Base-by-base conservation (phyloP, 2,113 vertebrate species). In the Loxodonta africana region DNA sequence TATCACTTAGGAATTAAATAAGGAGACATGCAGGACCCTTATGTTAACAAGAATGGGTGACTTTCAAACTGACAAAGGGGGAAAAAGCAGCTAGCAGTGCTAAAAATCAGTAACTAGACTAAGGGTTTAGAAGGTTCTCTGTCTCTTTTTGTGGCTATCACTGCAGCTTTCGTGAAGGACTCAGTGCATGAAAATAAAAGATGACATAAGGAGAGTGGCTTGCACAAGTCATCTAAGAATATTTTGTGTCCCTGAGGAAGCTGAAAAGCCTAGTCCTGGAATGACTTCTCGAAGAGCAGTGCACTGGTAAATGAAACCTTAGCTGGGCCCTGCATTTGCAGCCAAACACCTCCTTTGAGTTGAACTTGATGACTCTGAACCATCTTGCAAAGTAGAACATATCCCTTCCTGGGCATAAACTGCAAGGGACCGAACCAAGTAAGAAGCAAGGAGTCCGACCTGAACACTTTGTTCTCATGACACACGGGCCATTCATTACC, bases 201-300 rank as follows among this genome's bases (percentile, higher is more conserved):
- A 81, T 94, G 90, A 96, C 71, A 28, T 88, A 95, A 82, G 96
- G 90, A 23, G 3, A 8, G 12, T 85, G 17, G 12, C 69, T 91
- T 96, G 78, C 15, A 53, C 25, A 23, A 94, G 60, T 90, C 87
- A 76, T 48, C 82, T 96, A 90, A 84, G n/a, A 63, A 82, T 60
- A 92, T 26, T 44, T 12, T 83, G 86, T 84, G 46, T 25, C 44
- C 53, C 83, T 0, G 0, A 95, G 71, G 76, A 96, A 94, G 90
- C 83, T 63, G 12, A 65, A 74, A 85, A 95, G 78, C 69, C 82
- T 25, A 83, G 60, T 14, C 57, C 57, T 74, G 65, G 88, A 92
- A 92, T 81, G 67, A 90, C 76, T 95, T 95, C 90, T 88, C 74
- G 0, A 89, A 83, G 25, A 93, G n/a, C 87, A 37, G 25, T 26